phyloP scores from a whole-genome alignment of 2,888 invertebrate genomes.

The Neoscelio sp. region DNA sequence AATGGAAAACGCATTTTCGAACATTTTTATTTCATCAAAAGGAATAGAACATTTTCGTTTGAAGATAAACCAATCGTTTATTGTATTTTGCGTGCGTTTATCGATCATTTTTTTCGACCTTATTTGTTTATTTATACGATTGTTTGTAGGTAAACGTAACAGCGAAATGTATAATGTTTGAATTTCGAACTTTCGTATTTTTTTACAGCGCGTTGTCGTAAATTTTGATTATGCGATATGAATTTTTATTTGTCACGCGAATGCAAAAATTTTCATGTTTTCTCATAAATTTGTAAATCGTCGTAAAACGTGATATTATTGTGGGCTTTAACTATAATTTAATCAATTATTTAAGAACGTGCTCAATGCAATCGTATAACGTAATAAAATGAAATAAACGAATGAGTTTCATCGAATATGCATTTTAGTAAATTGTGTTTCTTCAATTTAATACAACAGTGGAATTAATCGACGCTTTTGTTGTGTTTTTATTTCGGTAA shows the following conservation, averaged over 20 bases:
- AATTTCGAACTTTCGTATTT: not conserved
- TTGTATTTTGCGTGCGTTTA: constrained; percentile 5
- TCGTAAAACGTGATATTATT: not conserved
- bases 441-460: not conserved
- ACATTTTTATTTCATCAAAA: not conserved
- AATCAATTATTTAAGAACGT: constrained; percentile 4
- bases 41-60: not conserved
- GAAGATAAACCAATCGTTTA: constrained; percentile 1
- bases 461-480: not conserved
- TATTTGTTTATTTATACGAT: constrained; percentile 6
- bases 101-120: not conserved
- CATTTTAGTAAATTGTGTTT: not conserved
- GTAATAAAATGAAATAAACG: not conserved
- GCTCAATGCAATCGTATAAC: not conserved
- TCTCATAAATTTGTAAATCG: not conserved
- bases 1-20: constrained; percentile 2
- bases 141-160: too few species aligned
- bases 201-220: constrained; percentile 4
- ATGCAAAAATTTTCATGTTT: not conserved
- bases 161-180: not conserved
- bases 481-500: not conserved
- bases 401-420: not conserved
- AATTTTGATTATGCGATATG: constrained; percentile 7
- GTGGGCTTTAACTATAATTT: not conserved
- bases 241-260: not conserved